Evolutionary conservation across 2,113 vertebrate genomes (phyloP), one percentile per base, ranked within the genome.

Genomic region (Peromyscus leucopus): DNA sequence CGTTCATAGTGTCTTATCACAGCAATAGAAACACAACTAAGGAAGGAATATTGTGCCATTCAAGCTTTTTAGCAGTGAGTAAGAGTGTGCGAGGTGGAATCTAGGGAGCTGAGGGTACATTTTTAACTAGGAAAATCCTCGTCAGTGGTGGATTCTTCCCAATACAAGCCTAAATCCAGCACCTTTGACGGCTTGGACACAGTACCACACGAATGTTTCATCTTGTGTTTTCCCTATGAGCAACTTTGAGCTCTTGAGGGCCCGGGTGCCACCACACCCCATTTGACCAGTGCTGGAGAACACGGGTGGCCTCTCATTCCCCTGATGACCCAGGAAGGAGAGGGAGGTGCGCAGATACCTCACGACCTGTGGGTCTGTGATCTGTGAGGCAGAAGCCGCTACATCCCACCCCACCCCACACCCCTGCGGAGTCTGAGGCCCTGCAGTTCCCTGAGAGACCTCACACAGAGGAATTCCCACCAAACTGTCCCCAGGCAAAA

Each of bases 71-170:
- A 80, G 42, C 24, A 24, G 36, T 39, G 19, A 15, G 79, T n/a
- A 39, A 13, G 6, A 7, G 46, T 36, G n/a, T n/a, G 80, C 22
- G 12, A 46, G n/a, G 8, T 28, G 9, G 39, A 48, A 46, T 67
- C 61, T 48, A 33, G 26, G 61, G 39, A 65, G 39, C 39, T 46
- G 59, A 46, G 15, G 83, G 39, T 2, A 8, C 39, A 65, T 19
- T 85, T 24, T 19, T 31, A 28, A 46, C 4, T 15, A 65, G n/a
- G 57, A 26, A 33, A 85, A 85, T 19, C 82, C 39, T 0, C 98
- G 98, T 98, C 98, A 98, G 99, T 98, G 98, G 98, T 99, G 99
- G 98, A 98, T 99, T 99, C 98, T 24, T 82, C 28, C 36, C 36
- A 13, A 57, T 57, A 82, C 79, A 97, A 96, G 94, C 91, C 95